Percentiles rank a stretch among this genome's conserved stretches.
These are phyloP conservation scores for Stegodyphus dumicola DNA, from an alignment of 1,140 invertebrate genomes.

Conservation along the genomic window DNA sequence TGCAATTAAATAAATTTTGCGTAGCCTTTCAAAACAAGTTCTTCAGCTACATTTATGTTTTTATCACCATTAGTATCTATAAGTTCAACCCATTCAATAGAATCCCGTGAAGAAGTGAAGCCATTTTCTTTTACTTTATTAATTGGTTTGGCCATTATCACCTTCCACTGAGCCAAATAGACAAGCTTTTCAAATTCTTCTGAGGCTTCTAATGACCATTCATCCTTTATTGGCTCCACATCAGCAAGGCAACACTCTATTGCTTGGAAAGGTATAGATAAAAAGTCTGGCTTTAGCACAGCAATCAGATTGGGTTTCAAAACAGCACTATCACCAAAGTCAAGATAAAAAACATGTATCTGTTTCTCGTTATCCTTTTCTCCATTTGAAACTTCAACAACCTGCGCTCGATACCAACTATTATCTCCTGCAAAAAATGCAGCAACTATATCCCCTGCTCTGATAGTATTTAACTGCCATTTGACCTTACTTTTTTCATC, in stretches of 20 bases:
- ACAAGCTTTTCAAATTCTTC: constrained; percentile 78
- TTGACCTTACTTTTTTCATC: constrained; percentile 70
- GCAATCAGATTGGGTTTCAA: constrained; percentile 74
- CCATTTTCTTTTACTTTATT: constrained; percentile 71
- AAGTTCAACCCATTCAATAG: constrained; percentile 65
- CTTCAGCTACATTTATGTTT: constrained; percentile 65
- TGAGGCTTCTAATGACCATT: constrained; percentile 77
- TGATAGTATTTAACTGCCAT: constrained; percentile 70
- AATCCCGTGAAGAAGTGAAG: constrained; percentile 45
- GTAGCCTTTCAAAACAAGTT: constrained; percentile 65
- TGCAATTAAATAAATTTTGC: constrained; percentile 40
- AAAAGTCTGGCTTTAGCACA: constrained; percentile 79
- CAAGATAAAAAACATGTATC: constrained; percentile 80
- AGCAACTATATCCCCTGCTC: constrained; percentile 80
- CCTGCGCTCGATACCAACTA: constrained; percentile 78
- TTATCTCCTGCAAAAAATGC: constrained; percentile 80
- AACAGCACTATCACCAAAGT: constrained; percentile 82
- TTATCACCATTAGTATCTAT: constrained; percentile 65
- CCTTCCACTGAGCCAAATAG: constrained; percentile 76
- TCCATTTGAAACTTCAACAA: constrained; percentile 69
- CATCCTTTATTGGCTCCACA: constrained; percentile 72
- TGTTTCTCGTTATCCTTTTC: constrained; percentile 70
- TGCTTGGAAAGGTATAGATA: constrained; percentile 79
- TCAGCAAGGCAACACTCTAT: constrained; percentile 83
- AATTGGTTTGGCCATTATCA: constrained; percentile 76